Base-by-base conservation (phyloP, 1,140 invertebrate genomes). In the Anagrus nilaparvatae region DNA sequence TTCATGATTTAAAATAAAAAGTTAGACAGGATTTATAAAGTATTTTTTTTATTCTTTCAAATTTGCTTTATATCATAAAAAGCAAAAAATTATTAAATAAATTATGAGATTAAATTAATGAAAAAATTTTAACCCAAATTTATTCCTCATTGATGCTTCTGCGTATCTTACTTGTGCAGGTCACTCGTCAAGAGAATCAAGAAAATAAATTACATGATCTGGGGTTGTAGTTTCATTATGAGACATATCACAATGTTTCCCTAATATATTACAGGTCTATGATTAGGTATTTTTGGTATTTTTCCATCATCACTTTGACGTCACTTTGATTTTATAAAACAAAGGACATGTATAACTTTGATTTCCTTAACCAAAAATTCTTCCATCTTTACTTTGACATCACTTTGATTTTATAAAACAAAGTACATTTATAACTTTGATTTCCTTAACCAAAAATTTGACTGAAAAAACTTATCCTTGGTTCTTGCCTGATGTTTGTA, bases 291-390 rank as follows among this genome's bases (percentile, higher is more conserved):
- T 64, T 82, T 83, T 5, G 77, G 74, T 31, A 97, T 60, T 70
- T 97, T 93, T 48, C 84, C 74, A 56, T 91, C 82, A 12, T 97
- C 80, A 71, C 97, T 97, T 52, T 93, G 86, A 75, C 89, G 97
- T 14, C 93, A 97, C 92, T 93, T 97, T 50, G 78, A 79, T 73
- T 97, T 97, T 9, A 92, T 97, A 25, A 96, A n/a, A n/a, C n/a
- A n/a, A n/a, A n/a, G n/a, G n/a, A n/a, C n/a, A n/a, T n/a, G n/a
- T n/a, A n/a, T n/a, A n/a, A n/a, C n/a, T n/a, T n/a, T n/a, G n/a
- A n/a, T n/a, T n/a, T n/a, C n/a, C n/a, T n/a, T n/a, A n/a, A n/a
- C n/a, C n/a, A n/a, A n/a, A n/a, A n/a, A n/a, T n/a, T n/a, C n/a
- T n/a, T n/a, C n/a, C n/a, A n/a, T n/a, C n/a, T n/a, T n/a, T n/a